Evolutionary conservation across 2,797 vertebrate genomes (phyloP).

Genomic region (Acrocephalus scirpaceus): DNA sequence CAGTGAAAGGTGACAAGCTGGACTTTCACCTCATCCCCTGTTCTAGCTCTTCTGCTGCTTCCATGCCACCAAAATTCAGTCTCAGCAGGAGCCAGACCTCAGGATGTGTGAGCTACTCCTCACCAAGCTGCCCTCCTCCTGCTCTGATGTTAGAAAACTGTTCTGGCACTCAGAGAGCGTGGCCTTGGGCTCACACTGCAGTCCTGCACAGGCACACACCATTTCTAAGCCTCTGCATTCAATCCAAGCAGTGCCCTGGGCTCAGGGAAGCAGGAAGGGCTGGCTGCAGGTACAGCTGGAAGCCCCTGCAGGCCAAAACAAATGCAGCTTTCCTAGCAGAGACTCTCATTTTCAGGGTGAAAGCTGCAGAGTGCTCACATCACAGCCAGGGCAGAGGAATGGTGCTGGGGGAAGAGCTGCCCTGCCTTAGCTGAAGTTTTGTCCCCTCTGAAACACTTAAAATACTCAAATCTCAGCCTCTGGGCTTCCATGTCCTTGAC

Average conservation of each 20-base stretch:
- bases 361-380: background rate
- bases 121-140: background rate
- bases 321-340: background rate
- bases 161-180: background rate
- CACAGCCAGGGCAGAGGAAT: background rate
- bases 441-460: background rate
- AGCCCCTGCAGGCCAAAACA: background rate
- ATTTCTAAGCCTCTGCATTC: background rate
- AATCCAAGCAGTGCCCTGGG: background rate
- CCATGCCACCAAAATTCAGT: background rate
- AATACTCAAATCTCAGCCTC: conserved; percentile 10
- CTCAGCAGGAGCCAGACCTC: background rate
- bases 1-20: background rate
- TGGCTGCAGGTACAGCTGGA: background rate
- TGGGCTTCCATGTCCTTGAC: conserved; percentile 31
- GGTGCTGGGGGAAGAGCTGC: background rate
- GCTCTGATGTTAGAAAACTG: background rate
- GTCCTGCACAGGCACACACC: background rate
- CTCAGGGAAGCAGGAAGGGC: background rate
- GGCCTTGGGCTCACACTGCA: background rate
- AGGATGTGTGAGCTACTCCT: background rate
- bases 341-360: background rate
- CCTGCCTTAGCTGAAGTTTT: background rate
- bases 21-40: background rate
- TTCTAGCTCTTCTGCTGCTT: background rate